Conservation (phyloP, 2,797 vertebrate genomes). For the Phaenicophaeus curvirostris region DNA sequence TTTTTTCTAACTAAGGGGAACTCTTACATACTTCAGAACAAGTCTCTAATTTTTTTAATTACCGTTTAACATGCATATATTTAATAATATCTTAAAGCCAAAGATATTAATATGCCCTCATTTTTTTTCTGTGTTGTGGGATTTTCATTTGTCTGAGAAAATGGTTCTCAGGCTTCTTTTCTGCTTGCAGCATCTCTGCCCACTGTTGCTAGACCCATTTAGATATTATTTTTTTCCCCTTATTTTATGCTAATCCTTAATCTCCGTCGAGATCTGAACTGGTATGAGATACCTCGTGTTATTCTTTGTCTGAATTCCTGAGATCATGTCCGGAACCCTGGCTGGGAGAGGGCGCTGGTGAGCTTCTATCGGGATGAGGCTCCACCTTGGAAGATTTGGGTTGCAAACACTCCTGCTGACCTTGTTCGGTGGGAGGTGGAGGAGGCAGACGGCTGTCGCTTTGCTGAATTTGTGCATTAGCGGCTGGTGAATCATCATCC, state of each 20-base stretch:
- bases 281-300: background rate
- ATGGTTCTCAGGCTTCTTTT: background rate
- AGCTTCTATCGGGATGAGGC: background rate
- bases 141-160: slow-evolving; percentile 12
- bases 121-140: background rate
- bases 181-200: background rate
- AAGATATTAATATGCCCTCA: slow-evolving; percentile 17
- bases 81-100: slow-evolving; percentile 22
- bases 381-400: background rate
- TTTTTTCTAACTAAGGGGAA: slow-evolving; percentile 32
- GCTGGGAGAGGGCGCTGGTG: slow-evolving; percentile 8
- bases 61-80: slow-evolving; percentile 46
- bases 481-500: slow-evolving; percentile 55
- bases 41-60: slow-evolving; percentile 19
- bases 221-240: background rate
- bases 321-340: background rate
- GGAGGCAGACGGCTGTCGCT: background rate
- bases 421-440: background rate
- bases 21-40: background rate
- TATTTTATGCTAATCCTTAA: background rate
- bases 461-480: slow-evolving; percentile 25
- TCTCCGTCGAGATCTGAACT: background rate
- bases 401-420: background rate
- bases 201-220: background rate
- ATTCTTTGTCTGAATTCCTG: slow-evolving; percentile 28